Evolutionary conservation across 2,888 invertebrate genomes (phyloP), one percentile per base, ranked within the genome.

Genomic region (Nemoura dubitans): DNA sequence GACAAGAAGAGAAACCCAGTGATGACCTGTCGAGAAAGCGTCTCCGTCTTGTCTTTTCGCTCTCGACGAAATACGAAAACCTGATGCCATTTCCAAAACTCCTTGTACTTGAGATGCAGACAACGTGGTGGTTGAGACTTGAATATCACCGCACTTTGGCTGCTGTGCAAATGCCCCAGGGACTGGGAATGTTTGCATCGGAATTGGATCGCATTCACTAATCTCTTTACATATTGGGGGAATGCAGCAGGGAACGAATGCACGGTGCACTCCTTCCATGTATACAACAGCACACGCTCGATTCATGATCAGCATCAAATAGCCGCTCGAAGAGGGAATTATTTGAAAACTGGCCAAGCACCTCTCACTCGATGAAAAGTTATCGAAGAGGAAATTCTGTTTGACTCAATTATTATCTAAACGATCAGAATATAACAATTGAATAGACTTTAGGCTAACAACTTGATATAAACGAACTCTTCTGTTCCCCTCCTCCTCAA

Each of bases 1-100:
- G 16, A 59, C 59, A 78, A 26, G 25, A 78, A 26, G 78, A 14
- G 78, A 78, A 78, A 27, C 25, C 78, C 78, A 28, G 26, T 78
- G 78, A 78, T 26, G 78, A 78, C 78, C 78, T 78, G 78, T 78
- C 78, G 78, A 78, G 78, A 76, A 76, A 21, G 10, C 36, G 36
- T 36, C 36, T 36, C n/a, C 27, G 78, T 78, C 78, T 14, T 76
- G 7, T 27, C 78, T 27, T 21, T 3, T 10, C 21, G 59, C 36
- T 36, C n/a, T n/a, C n/a, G n/a, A n/a, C n/a, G n/a, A n/a, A n/a
- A n/a, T n/a, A 76, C 21, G 25, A 78, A 78, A 78, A 78, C 78
- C 78, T 78, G 78, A 78, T 78, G 28, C 78, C 26, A 78, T 78
- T 78, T 78, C 78, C 10, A 26, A 78, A 28, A 28, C 78, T 78